phyloP scores from a whole-genome alignment of 2,888 invertebrate genomes.

The Elgonia sp. region DNA sequence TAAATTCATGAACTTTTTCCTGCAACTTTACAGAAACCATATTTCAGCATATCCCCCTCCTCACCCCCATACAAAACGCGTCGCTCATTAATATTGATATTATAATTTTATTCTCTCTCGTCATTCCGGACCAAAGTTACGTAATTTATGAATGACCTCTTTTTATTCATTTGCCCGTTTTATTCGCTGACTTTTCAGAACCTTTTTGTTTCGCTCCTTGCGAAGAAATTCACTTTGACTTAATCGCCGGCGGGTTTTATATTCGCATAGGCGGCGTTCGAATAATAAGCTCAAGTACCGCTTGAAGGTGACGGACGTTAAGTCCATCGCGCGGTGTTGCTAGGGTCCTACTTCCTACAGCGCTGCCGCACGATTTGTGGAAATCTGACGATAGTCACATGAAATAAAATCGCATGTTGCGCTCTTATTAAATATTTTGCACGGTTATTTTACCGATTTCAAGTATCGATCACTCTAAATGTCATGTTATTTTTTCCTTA shows the following conservation, averaged over 20 bases:
- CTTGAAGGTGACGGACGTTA: constrained; percentile 70
- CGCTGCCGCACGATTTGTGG: constrained; percentile 38
- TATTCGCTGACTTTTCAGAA: constrained; percentile 48
- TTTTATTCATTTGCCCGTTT: constrained; percentile 61
- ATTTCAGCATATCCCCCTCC: neutral
- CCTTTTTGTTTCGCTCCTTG: constrained; percentile 62
- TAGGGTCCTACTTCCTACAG: constrained; percentile 66
- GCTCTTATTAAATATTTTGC: constrained; percentile 17
- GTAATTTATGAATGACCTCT: constrained; percentile 62
- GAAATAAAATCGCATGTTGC: constrained; percentile 30
- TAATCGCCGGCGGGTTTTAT: constrained; percentile 65
- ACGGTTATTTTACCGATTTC: neutral
- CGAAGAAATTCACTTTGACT: constrained; percentile 65
- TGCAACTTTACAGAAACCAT: neutral
- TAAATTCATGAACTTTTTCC: neutral
- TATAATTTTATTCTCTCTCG: constrained; percentile 45
- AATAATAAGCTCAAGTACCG: constrained; percentile 66
- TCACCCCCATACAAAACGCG: neutral
- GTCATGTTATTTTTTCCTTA: neutral
- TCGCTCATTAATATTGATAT: constrained; percentile 48
- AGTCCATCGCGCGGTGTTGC: constrained; percentile 65
- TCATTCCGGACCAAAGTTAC: constrained; percentile 47
- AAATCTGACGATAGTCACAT: constrained; percentile 36
- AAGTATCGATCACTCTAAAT: neutral
- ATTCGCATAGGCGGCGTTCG: constrained; percentile 67